Percentiles rank a stretch among this genome's conserved stretches.
These are phyloP conservation scores for Leptoteleia sp. DNA, from an alignment of 1,140 invertebrate genomes.

Conservation along the genomic window DNA sequence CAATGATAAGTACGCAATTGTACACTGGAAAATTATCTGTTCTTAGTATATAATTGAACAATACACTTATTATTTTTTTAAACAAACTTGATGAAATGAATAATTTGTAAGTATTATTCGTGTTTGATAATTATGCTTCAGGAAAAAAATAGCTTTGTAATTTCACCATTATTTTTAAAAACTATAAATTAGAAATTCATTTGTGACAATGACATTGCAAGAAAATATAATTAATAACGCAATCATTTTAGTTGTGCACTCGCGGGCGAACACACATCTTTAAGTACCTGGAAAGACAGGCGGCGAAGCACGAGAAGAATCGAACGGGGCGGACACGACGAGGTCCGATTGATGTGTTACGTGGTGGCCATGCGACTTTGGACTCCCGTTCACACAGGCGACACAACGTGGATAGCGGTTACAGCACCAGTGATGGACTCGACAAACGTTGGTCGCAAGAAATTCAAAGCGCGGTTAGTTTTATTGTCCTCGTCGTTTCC, in stretches of 20 bases:
- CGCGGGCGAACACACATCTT: constrained; percentile 96
- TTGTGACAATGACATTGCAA: too few relatives aligned
- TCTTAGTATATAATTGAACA: too few relatives aligned
- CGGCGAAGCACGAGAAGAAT: constrained; percentile 85
- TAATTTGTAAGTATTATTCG: too few relatives aligned
- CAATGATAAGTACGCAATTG: too few relatives aligned
- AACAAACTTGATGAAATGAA: too few relatives aligned
- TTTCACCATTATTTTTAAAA: too few relatives aligned
- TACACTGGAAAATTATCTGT: too few relatives aligned
- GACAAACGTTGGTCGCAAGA: constrained; percentile 94
- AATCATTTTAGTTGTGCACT: constrained; percentile 88
- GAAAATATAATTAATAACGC: too few relatives aligned
- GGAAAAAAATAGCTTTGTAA: too few relatives aligned
- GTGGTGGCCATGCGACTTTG: constrained; percentile 82
- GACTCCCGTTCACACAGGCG: constrained; percentile 81
- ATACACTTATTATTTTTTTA: too few relatives aligned
- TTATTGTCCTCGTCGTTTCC: constrained; percentile 34
- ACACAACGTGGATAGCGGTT: constrained; percentile 93
- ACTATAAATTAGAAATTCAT: too few relatives aligned
- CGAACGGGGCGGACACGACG: constrained; percentile 73
- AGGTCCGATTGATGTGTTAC: constrained; percentile 77
- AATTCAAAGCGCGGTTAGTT: constrained; percentile 80
- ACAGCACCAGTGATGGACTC: constrained; percentile 88
- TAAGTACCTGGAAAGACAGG: constrained; percentile 95
- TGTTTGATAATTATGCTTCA: too few relatives aligned